Evolutionary conservation across 1,140 invertebrate genomes (phyloP), one percentile per base, ranked within the genome.

Genomic region (Ephestia elutella): DNA sequence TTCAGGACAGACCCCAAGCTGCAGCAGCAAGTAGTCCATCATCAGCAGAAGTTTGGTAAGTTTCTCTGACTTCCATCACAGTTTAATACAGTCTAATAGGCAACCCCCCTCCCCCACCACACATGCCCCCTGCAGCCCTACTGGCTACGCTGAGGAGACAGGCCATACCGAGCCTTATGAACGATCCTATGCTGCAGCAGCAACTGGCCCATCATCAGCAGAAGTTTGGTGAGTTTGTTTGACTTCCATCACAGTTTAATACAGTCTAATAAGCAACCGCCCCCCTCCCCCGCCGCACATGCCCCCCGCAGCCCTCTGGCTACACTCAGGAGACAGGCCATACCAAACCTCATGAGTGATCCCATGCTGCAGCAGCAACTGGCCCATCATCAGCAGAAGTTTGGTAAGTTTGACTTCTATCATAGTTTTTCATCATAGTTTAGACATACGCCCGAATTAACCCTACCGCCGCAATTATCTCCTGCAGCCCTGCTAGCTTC

Each of bases 371-470:
- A 20, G 50, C 50, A 20, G 11, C 49, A 50, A 15, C 32, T 11
- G 56, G 38, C 35, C 32, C 57, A 49, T 19, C 51, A 32, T 8
- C 11, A 25, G 9, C 56, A 25, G 11, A 68, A 68, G 20, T 62
- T 62, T 32, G 66, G 66, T 68, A 19, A 63, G 58, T 49, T 53
- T 44, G 1, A 5, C 15, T 44, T 15, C 38, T 10, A 38, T 38
- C 54, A 18, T 44, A 25, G n/a, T 32, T 20, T 15, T n/a, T n/a
- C 49, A 19, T 3, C 11, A 38, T 11, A 38, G 11, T 38, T 7
- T 38, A 11, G 11, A 7, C 11, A 11, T 28, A 28, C n/a, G n/a
- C 79, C 78, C 13, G 72, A 70, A 2, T 71, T 75, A 4, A 66
- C 72, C 1, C 63, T 63, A 15, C 53, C 59, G 48, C 19, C 13